Evolutionary conservation across 1,140 invertebrate genomes (phyloP).

Genomic region (Triops longicaudatus): DNA sequence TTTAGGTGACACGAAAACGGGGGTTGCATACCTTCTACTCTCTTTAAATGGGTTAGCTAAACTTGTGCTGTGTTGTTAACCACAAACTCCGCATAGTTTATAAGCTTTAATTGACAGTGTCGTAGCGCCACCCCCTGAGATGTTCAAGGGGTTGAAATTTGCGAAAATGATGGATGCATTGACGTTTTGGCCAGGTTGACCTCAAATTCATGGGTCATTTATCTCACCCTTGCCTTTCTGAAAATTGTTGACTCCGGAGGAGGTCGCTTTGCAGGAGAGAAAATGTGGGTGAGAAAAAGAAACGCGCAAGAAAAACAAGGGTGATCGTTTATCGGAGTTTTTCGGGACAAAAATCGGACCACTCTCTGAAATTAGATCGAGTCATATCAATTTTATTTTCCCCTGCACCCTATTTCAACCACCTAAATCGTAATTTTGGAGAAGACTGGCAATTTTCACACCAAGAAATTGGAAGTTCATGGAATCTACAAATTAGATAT

Average conservation of each 20-base stretch:
- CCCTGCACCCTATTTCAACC: too few species aligned
- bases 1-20: too few species aligned
- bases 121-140: not conserved
- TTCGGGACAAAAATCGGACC: not conserved
- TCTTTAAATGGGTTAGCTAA: too few species aligned
- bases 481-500: too few species aligned
- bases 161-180: not conserved
- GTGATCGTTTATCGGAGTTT: not conserved
- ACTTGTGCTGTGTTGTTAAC: too few species aligned
- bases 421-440: too few species aligned
- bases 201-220: slow-evolving; percentile 8
- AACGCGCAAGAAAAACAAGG: not conserved
- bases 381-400: not conserved
- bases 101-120: not conserved
- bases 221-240: not conserved
- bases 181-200: not conserved
- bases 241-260: not conserved
- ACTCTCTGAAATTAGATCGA: not conserved
- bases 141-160: not conserved
- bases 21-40: too few species aligned
- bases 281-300: not conserved
- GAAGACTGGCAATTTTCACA: too few species aligned
- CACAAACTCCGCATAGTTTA: not conserved
- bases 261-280: not conserved
- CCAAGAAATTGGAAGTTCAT: too few species aligned